phyloP scores from a whole-genome alignment of 2,797 vertebrate species.

The Valencia hispanica region DNA sequence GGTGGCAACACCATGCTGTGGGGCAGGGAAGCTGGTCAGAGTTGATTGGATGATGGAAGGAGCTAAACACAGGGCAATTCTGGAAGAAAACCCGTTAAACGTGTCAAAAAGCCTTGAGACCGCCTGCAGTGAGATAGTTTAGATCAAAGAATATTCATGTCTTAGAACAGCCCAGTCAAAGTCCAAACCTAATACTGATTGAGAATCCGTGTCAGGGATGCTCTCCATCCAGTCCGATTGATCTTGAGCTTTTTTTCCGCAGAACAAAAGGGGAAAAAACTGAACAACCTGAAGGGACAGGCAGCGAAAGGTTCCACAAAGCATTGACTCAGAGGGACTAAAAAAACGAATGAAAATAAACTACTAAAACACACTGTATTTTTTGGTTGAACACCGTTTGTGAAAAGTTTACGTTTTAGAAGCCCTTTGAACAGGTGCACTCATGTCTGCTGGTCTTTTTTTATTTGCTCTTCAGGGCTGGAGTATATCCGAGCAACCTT shows the following conservation, averaged over 20 bases:
- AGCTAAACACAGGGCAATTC: background rate
- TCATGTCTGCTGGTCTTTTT: background rate
- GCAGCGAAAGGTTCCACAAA: background rate
- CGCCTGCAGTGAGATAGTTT: background rate
- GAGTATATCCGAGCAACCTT: constrained; percentile 80
- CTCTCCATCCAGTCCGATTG: background rate
- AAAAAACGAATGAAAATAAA: background rate
- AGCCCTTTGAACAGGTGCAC: background rate
- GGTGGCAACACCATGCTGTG: background rate
- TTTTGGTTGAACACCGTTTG: background rate
- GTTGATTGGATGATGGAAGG: background rate
- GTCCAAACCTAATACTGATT: background rate
- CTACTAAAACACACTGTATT: background rate
- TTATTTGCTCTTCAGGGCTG: constrained; percentile 73
- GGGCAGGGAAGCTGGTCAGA: background rate
- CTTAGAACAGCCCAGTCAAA: background rate
- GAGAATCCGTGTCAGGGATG: no score
- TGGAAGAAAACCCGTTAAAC: background rate
- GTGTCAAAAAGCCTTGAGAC: background rate
- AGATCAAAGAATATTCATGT: background rate
- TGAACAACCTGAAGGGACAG: no score
- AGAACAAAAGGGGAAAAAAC: background rate
- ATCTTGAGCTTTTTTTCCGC: background rate
- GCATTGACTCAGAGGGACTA: background rate
- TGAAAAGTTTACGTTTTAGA: no score